phyloP scores from a whole-genome alignment of 2,797 vertebrate species.

The Rhinophrynus dorsalis region DNA sequence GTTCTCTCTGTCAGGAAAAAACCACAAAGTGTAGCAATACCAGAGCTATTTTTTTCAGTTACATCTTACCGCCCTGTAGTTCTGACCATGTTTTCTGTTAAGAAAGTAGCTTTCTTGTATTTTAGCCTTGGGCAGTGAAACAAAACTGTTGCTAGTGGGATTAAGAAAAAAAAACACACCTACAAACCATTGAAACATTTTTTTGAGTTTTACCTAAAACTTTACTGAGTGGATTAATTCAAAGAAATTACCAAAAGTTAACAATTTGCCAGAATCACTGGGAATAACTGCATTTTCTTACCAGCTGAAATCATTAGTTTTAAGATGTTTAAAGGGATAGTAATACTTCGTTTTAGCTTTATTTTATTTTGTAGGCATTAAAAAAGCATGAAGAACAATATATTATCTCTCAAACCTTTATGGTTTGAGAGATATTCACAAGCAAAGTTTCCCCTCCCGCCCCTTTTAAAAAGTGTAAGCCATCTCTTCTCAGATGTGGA shows the following conservation, averaged over 20 bases:
- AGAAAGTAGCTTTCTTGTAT: slow-evolving; percentile 7
- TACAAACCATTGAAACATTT: neutral
- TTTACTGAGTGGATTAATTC: slow-evolving; percentile 2
- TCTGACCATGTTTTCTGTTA: neutral
- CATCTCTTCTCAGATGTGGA: too few relatives aligned
- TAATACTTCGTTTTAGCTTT: too few relatives aligned
- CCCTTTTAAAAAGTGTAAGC: too few relatives aligned
- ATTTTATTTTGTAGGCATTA: too few relatives aligned
- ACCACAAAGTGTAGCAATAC: slow-evolving; percentile 39
- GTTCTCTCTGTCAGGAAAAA: slow-evolving; percentile 21
- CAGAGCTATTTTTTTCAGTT: slow-evolving; percentile 49
- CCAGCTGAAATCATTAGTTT: too few relatives aligned
- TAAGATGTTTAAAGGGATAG: too few relatives aligned
- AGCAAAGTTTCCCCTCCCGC: too few relatives aligned
- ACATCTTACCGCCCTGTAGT: slow-evolving; percentile 21
- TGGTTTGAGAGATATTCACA: too few relatives aligned
- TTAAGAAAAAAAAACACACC: neutral
- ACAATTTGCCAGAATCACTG: slow-evolving; percentile 6
- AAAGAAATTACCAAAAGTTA: slow-evolving; percentile 13
- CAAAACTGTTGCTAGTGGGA: slow-evolving; percentile 6
- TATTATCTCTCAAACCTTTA: too few relatives aligned
- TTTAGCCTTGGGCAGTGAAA: slow-evolving; percentile 22
- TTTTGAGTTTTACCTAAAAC: neutral
- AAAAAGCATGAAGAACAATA: too few relatives aligned
- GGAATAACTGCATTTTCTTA: neutral